Evolutionary conservation across 64 coral and sea anemone genomes (phyloP), one percentile per base, ranked within the genome.

Genomic region (Pachyseris speciosa): DNA sequence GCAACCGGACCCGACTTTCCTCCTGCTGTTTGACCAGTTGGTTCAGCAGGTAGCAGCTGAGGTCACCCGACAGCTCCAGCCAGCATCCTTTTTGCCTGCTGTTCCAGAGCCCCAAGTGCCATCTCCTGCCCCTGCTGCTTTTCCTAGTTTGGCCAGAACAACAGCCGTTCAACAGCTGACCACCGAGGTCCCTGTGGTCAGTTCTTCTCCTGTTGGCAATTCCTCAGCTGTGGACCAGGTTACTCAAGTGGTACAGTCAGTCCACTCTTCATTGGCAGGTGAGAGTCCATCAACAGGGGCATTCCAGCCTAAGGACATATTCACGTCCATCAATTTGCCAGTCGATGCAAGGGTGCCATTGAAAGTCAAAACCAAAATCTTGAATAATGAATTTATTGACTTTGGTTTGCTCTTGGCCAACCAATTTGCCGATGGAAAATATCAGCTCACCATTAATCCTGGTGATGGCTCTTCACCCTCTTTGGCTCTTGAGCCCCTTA

Each of bases 361-460:
- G 19, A 94, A 94, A 84, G 2, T 89, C 3, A 89, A 81, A 71
- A 67, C 70, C 2, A 75, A 48, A 53, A 89, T 94, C 22, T 85
- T 77, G 86, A 32, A 68, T 0, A 72, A 94, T 75, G 75, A 75
- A 22, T 83, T 65, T 64, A 78, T 94, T 69, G 92, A 89, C 44
- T 83, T 94, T 84, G 85, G 86, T 47, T 63, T 55, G 17, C 92
- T 89, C 38, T 63, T 94, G 48, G 77, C 36, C 17, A 79, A 51
- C 49, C 36, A 83, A 40, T 51, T 70, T 50, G 69, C 37, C 1
- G 78, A 78, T 2, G 51, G 31, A 6, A 32, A 64, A 19, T 92
- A 74, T 49, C 90, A 85, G 31, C 67, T 92, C 32, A 57, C 52
- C 52, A 0, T 57, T 57, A 13, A 57, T 57, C 2, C 4, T 7